These are phyloP conservation scores for Ochropacha duplaris DNA, from an alignment of 2,888 invertebrate genomes.

Conservation along the genomic window DNA sequence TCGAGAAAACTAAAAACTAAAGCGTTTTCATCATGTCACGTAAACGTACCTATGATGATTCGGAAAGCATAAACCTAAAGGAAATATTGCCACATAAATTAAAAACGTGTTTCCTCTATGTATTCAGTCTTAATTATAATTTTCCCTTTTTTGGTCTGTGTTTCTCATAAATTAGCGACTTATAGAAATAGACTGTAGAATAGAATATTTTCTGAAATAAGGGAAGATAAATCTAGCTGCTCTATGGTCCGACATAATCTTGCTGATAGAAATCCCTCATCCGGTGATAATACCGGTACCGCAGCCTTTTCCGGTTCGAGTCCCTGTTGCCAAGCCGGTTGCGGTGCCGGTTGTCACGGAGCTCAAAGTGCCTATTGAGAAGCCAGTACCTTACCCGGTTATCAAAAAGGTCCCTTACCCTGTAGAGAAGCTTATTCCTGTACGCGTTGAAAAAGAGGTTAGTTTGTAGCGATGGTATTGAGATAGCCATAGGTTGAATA, in stretches of 20 bases:
- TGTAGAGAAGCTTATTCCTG: conserved; percentile 88
- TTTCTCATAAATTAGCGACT: too few species aligned
- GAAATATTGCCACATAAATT: too few species aligned
- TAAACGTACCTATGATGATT: too few species aligned
- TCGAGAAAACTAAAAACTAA: background rate
- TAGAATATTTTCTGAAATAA: background rate
- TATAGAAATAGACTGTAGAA: too few species aligned
- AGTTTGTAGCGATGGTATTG: conserved; percentile 32
- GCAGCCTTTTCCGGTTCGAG: conserved; percentile 89
- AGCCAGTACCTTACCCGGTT: conserved; percentile 86
- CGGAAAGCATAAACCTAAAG: too few species aligned
- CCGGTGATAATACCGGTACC: conserved; percentile 89
- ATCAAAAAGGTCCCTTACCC: conserved; percentile 88
- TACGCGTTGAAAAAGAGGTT: conserved; percentile 88
- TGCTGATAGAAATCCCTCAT: conserved; percentile 88
- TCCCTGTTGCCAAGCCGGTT: conserved; percentile 87
- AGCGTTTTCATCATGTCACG: background rate
- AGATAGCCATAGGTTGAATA: conserved; percentile 6
- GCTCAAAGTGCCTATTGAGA: conserved; percentile 82
- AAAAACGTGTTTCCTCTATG: too few species aligned
- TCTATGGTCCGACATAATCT: conserved; percentile 36
- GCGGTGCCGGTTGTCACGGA: conserved; percentile 86
- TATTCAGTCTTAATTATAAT: background rate
- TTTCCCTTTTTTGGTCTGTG: too few species aligned
- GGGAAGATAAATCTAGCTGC: background rate